Conservation (phyloP, 2,797 vertebrate genomes). For the Mergus octosetaceus region DNA sequence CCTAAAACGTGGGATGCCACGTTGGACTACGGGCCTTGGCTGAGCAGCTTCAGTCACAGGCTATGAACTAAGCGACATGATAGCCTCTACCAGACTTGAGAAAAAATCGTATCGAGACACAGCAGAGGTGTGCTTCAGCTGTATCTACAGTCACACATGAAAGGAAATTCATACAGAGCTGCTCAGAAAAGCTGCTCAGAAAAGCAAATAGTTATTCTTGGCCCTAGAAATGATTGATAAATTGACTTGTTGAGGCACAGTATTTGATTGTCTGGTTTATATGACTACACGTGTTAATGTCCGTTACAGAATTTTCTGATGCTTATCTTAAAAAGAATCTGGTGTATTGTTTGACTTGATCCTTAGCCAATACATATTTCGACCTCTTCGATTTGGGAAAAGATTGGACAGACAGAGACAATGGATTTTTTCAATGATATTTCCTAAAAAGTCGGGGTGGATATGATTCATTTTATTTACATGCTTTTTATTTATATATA, state of each 20-base stretch:
- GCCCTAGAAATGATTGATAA: not conserved
- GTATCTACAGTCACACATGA: not conserved
- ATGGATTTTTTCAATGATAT: not conserved
- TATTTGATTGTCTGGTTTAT: not conserved
- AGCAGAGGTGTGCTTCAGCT: not conserved
- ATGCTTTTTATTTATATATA: not conserved
- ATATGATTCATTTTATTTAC: not conserved
- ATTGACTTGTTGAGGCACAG: not conserved
- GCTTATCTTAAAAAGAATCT: not conserved
- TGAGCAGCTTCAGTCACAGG: not conserved
- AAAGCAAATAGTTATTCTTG: not conserved
- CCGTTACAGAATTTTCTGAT: not conserved
- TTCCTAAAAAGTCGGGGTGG: not conserved
- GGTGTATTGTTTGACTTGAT: not conserved
- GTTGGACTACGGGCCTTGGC: not conserved
- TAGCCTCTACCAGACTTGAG: not conserved
- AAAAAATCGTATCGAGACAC: not conserved
- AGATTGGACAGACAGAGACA: not conserved
- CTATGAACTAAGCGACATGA: not conserved
- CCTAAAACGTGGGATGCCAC: not conserved
- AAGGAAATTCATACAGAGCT: not conserved
- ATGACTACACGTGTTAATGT: not conserved
- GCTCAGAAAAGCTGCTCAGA: not conserved
- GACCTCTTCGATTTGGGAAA: not conserved
- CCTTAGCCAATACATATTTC: not conserved